phyloP scores from a whole-genome alignment of 2,113 vertebrate species.

The Mormyrus iriodes region DNA sequence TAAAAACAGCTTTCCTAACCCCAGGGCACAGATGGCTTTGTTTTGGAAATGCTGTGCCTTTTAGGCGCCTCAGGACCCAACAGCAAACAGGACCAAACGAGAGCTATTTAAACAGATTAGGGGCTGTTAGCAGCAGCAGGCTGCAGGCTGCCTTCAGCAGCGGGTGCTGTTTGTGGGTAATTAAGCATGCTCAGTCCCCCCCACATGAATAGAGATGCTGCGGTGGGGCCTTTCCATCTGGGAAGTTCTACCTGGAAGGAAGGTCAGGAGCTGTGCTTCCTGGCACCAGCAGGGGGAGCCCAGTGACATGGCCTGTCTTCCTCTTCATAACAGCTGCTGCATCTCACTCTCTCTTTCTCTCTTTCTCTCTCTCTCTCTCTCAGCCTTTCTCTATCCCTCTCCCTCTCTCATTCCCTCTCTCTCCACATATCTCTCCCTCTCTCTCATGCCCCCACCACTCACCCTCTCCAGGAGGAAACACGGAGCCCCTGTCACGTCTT shows the following conservation, averaged over 20 bases:
- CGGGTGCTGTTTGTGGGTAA: slow-evolving; percentile 41
- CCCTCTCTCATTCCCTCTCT: neutral
- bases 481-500: neutral
- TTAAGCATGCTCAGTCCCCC: slow-evolving; percentile 41
- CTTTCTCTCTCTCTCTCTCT: neutral
- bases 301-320: neutral
- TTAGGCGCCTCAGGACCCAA: neutral
- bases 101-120: slow-evolving; percentile 23
- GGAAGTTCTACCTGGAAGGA: neutral
- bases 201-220: neutral
- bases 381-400: neutral
- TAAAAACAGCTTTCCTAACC: neutral
- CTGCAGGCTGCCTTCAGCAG: slow-evolving; percentile 24
- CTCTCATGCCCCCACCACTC: slow-evolving; percentile 16
- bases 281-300: neutral
- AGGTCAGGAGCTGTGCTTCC: neutral
- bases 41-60: neutral
- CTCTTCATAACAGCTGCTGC: neutral
- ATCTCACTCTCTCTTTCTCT: neutral
- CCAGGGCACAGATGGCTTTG: neutral
- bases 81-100: neutral
- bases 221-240: neutral
- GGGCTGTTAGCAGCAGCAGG: slow-evolving; percentile 28
- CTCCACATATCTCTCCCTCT: neutral
- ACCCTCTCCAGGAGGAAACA: slow-evolving; percentile 17